Conservation (phyloP, 92 coral and sea anemone species). For the Actinostola sp. region DNA sequence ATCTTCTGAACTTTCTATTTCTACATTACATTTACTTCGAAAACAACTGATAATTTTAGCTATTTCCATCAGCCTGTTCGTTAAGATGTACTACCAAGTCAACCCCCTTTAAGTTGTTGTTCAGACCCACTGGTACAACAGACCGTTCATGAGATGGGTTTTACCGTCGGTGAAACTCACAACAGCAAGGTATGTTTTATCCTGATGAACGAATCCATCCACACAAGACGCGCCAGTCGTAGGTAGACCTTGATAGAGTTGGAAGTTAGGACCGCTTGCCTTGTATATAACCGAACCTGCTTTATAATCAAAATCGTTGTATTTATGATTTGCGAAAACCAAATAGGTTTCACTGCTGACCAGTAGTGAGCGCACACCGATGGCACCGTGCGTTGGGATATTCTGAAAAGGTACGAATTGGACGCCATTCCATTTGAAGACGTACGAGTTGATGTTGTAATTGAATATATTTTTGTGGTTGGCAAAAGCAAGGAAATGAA, state of each 20-base stretch:
- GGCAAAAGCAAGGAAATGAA: constrained; percentile 13
- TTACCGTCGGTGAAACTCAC: neutral
- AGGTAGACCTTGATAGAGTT: neutral
- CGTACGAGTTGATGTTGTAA: neutral
- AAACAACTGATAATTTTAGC: too few relatives aligned
- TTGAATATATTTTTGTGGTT: neutral
- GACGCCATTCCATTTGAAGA: constrained; percentile 9
- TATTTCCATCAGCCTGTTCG: too few relatives aligned
- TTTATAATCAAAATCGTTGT: neutral
- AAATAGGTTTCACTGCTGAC: constrained; percentile 23
- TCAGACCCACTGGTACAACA: constrained; percentile 2
- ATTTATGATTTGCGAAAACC: neutral
- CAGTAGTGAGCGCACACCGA: neutral
- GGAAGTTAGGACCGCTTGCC: neutral
- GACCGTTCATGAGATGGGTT: neutral
- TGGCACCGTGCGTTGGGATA: constrained; percentile 1
- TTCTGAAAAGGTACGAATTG: constrained; percentile 2
- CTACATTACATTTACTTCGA: too few relatives aligned
- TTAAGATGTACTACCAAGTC: too few relatives aligned
- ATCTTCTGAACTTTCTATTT: too few relatives aligned
- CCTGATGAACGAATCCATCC: neutral
- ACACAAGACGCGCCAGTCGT: constrained; percentile 13
- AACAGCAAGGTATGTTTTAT: constrained; percentile 1
- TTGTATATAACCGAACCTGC: neutral
- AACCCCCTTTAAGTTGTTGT: too few relatives aligned